phyloP scores from a whole-genome alignment of 2,888 invertebrate genomes.

The Tipula lateralis region DNA sequence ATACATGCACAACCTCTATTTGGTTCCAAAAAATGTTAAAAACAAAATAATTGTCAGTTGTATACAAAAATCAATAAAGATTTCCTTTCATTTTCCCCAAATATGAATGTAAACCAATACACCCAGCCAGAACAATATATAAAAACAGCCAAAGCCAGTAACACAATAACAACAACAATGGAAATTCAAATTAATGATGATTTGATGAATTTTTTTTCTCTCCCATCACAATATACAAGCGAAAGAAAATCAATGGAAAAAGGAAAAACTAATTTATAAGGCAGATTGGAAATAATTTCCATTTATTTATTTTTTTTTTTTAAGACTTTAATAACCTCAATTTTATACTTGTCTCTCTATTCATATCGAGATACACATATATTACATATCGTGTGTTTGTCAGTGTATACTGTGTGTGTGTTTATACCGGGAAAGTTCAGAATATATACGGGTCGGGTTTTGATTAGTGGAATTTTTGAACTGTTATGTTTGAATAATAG shows the following conservation, averaged over 20 bases:
- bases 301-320: neutral
- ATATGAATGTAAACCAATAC: constrained; percentile 19
- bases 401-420: neutral
- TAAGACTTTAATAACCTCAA: constrained; percentile 24
- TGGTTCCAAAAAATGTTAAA: neutral
- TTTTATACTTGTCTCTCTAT: neutral
- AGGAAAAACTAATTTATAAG: constrained; percentile 6
- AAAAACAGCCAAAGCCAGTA: neutral
- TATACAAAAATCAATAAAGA: neutral
- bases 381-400: neutral
- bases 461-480: neutral
- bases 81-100: neutral
- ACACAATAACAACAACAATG: neutral
- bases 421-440: neutral
- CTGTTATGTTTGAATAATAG: constrained; percentile 24
- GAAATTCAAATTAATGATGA: neutral
- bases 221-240: neutral
- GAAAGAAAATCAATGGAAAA: neutral
- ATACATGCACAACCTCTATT: neutral
- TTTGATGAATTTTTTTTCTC: neutral
- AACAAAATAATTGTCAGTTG: neutral
- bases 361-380: neutral
- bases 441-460: constrained; percentile 5
- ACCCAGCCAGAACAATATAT: neutral
- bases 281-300: constrained; percentile 19